Conservation (phyloP, 1,140 invertebrate species). For the Drosophila nikananu region DNA sequence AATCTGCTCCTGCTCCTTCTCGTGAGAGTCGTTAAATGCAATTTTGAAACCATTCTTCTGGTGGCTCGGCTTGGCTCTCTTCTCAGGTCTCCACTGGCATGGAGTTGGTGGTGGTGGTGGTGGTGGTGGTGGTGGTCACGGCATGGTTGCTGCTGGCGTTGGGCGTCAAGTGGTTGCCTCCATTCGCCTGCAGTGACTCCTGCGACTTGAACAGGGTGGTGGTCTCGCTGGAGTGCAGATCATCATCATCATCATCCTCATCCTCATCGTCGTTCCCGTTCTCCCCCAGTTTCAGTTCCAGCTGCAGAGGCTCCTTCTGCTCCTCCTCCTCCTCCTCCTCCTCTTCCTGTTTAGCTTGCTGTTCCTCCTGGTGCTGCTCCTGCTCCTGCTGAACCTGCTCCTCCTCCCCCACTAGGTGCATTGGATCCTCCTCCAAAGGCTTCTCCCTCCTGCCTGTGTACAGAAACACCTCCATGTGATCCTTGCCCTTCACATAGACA, state of each 20-base stretch:
- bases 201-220: slow-evolving; percentile 71
- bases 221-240: slow-evolving; percentile 70
- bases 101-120: slow-evolving; percentile 3
- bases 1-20: not conserved
- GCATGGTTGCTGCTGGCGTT: slow-evolving; percentile 10
- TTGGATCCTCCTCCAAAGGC: slow-evolving; percentile 2
- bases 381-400: not conserved
- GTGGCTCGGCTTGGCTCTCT: slow-evolving; percentile 9
- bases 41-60: slow-evolving; percentile 70
- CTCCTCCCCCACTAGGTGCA: not conserved
- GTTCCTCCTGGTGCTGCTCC: not conserved
- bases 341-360: not conserved
- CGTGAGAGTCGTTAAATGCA: slow-evolving; percentile 61
- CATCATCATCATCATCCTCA: slow-evolving; percentile 56
- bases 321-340: slow-evolving; percentile 4
- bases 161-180: slow-evolving; percentile 29
- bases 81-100: slow-evolving; percentile 44
- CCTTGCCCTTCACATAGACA: slow-evolving; percentile 98
- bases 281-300: not conserved
- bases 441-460: slow-evolving; percentile 56
- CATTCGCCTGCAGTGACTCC: slow-evolving; percentile 61
- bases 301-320: not conserved
- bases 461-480: slow-evolving; percentile 96
- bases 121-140: not conserved
- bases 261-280: slow-evolving; percentile 4